A percentile compares a stretch with the other conserved stretches of the same genome.
These are phyloP conservation scores for Tetragnatha montana DNA, from an alignment of 2,888 invertebrate species.

Conservation along the genomic window DNA sequence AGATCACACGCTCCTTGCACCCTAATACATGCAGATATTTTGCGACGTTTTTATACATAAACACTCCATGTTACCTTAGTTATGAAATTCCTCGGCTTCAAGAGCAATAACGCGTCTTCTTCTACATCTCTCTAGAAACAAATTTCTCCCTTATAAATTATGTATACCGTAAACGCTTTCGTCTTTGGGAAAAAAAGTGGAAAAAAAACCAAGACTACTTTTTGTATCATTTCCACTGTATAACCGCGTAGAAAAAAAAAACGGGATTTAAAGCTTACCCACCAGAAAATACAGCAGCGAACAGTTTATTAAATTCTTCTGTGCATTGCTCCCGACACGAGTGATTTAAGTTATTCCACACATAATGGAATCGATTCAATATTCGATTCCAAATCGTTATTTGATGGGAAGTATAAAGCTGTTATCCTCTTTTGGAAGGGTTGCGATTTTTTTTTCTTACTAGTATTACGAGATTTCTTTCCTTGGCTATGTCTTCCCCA, in stretches of 20 bases:
- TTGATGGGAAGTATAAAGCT: constrained; percentile 46
- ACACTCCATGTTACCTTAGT: not conserved
- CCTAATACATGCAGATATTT: not conserved
- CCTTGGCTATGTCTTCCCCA: constrained; percentile 29
- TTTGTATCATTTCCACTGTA: not conserved
- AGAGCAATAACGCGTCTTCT: not conserved
- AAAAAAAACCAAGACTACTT: not conserved
- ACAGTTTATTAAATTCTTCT: not conserved
- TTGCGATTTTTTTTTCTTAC: constrained; percentile 1
- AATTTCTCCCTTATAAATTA: not conserved
- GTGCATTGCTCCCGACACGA: not conserved
- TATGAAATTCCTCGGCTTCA: not conserved
- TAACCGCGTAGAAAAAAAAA: not conserved
- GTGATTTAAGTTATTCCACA: constrained; percentile 6
- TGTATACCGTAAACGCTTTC: not conserved
- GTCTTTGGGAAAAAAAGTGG: not conserved
- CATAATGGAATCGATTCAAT: constrained; percentile 46
- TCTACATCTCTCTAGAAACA: not conserved
- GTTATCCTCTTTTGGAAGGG: constrained; percentile 39
- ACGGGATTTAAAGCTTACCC: not conserved
- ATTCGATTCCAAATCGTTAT: constrained; percentile 46
- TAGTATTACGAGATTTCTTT: not conserved
- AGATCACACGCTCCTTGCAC: too few species aligned
- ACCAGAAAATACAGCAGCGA: not conserved
- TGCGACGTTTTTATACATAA: not conserved